Percentiles rank a stretch among this genome's conserved stretches.
Evolutionary conservation across 2,797 vertebrate species (phyloP).

Genomic region (Acanthurus tractus): DNA sequence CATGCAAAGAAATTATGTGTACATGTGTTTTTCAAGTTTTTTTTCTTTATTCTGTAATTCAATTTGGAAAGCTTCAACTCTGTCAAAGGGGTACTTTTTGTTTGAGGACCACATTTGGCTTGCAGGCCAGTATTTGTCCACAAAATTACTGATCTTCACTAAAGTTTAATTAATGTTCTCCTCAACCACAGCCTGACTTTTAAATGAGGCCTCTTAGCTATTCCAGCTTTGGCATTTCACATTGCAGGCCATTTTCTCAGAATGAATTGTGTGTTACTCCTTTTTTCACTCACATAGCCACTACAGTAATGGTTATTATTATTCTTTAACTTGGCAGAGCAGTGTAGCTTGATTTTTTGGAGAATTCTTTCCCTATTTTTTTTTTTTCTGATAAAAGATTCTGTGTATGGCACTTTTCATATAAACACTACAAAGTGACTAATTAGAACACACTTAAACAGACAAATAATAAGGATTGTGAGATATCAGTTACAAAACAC

Average conservation of each 20-base stretch:
- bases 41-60: background rate
- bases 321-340: background rate
- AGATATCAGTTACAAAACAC: background rate
- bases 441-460: background rate
- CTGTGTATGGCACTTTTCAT: background rate
- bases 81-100: background rate
- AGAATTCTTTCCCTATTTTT: background rate
- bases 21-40: background rate
- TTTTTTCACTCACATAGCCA: background rate
- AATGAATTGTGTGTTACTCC: too few species aligned
- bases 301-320: background rate
- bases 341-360: background rate
- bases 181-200: background rate
- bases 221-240: background rate
- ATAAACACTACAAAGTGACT: background rate
- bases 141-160: background rate
- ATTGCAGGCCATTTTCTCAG: background rate
- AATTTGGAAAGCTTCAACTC: background rate
- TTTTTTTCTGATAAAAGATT: background rate
- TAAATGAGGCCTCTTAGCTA: background rate
- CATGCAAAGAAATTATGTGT: background rate
- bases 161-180: background rate
- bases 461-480: background rate
- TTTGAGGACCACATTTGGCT: background rate
- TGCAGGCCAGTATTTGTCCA: too few species aligned